These are phyloP conservation scores for Drosophila prosaltans DNA, from an alignment of 1,140 invertebrate genomes.

Conservation along the genomic window DNA sequence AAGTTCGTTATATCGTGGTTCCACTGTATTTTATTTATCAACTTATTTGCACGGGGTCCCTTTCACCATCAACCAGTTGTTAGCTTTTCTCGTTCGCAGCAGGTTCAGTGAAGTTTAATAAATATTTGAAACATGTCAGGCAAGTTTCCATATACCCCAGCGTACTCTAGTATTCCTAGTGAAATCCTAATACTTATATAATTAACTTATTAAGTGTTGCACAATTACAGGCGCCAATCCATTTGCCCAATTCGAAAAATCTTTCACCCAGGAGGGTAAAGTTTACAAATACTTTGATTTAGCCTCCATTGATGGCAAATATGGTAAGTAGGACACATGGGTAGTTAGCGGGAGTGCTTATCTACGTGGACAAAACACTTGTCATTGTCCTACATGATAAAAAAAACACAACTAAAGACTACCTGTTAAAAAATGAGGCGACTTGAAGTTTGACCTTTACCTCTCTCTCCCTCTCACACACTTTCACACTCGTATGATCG, in stretches of 20 bases:
- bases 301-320: constrained; percentile 87
- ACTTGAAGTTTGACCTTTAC: constrained; percentile 67
- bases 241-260: constrained; percentile 88
- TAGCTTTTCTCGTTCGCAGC: constrained; percentile 35
- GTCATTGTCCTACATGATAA: constrained; percentile 17
- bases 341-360: constrained; percentile 24
- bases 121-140: constrained; percentile 55
- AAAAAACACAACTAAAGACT: background rate
- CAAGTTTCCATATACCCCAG: constrained; percentile 20
- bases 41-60: too few relatives aligned
- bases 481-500: background rate
- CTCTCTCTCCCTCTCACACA: constrained; percentile 6
- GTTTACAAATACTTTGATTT: constrained; percentile 91
- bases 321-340: constrained; percentile 86
- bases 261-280: constrained; percentile 86
- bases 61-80: too few relatives aligned
- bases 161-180: background rate
- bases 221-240: constrained; percentile 86
- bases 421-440: constrained; percentile 35
- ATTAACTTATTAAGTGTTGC: constrained; percentile 8
- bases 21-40: too few relatives aligned
- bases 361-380: constrained; percentile 32
- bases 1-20: too few relatives aligned
- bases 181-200: constrained; percentile 40
- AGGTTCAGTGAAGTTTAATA: constrained; percentile 48